Conservation (phyloP, 2,797 vertebrate species). For the Pithecia hirsuta region DNA sequence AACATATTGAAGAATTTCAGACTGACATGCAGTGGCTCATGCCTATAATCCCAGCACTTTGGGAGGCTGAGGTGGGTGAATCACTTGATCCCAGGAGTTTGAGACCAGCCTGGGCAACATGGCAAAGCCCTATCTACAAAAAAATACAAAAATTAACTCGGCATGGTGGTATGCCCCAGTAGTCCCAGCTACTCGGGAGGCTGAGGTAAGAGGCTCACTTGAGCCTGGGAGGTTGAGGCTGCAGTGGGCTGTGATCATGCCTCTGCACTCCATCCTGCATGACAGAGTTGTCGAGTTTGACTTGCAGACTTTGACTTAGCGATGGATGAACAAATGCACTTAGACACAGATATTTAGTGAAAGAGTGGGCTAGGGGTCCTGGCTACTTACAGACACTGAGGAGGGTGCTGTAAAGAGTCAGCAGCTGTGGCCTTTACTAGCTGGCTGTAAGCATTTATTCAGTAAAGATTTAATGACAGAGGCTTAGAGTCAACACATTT, state of each 20-base stretch:
- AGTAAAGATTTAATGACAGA: too few relatives aligned
- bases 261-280: background rate
- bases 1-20: background rate
- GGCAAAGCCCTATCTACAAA: background rate
- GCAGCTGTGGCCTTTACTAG: too few relatives aligned
- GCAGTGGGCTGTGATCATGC: background rate
- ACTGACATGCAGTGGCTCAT: background rate
- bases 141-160: background rate
- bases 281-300: background rate
- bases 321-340: too few relatives aligned
- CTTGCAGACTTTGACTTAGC: too few relatives aligned
- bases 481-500: too few relatives aligned
- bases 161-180: background rate
- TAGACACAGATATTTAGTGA: too few relatives aligned
- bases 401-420: too few relatives aligned
- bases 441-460: too few relatives aligned
- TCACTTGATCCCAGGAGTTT: background rate
- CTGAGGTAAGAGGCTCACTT: background rate
- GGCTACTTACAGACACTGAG: too few relatives aligned
- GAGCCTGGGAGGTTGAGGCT: background rate
- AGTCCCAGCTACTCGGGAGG: background rate
- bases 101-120: background rate
- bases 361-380: too few relatives aligned
- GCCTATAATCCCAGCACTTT: background rate
- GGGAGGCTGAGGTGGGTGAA: background rate